These are phyloP conservation scores for Nematopogon swammerdamellus DNA, from an alignment of 2,888 invertebrate genomes.

Conservation along the genomic window DNA sequence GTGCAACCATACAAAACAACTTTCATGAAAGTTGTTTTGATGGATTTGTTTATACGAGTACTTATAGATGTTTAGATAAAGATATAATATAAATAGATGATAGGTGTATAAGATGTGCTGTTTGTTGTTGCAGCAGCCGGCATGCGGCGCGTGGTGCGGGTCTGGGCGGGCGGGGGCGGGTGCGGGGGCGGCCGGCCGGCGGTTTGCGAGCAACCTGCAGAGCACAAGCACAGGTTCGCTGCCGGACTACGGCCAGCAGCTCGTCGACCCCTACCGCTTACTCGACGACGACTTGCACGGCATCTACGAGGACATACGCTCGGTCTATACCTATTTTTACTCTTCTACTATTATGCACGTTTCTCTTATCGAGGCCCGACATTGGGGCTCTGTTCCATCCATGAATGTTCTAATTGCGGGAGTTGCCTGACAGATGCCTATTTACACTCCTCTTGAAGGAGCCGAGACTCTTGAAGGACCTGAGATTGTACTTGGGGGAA, in stretches of 20 bases:
- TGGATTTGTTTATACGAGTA: too few species aligned
- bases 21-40: too few species aligned
- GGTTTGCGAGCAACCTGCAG: slow-evolving; percentile 66
- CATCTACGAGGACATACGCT: slow-evolving; percentile 81
- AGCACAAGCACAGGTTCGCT: slow-evolving; percentile 79
- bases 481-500: too few species aligned
- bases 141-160: slow-evolving; percentile 29
- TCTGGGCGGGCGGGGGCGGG: slow-evolving; percentile 28
- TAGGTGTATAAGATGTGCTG: too few species aligned
- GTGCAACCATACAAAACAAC: too few species aligned
- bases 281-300: slow-evolving; percentile 84
- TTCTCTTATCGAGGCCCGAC: not conserved
- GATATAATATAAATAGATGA: too few species aligned
- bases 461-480: too few species aligned
- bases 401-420: not conserved
- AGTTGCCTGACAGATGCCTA: too few species aligned
- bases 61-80: too few species aligned
- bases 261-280: slow-evolving; percentile 83
- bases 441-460: too few species aligned
- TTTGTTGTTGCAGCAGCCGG: slow-evolving; percentile 1
- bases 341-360: not conserved
- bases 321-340: slow-evolving; percentile 63
- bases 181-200: slow-evolving; percentile 32
- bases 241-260: slow-evolving; percentile 65
- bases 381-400: not conserved